A percentile compares a stretch with the other conserved stretches of the same genome.
Evolutionary conservation across 2,797 vertebrate species (phyloP).

Genomic region (Periophthalmus magnuspinnatus): DNA sequence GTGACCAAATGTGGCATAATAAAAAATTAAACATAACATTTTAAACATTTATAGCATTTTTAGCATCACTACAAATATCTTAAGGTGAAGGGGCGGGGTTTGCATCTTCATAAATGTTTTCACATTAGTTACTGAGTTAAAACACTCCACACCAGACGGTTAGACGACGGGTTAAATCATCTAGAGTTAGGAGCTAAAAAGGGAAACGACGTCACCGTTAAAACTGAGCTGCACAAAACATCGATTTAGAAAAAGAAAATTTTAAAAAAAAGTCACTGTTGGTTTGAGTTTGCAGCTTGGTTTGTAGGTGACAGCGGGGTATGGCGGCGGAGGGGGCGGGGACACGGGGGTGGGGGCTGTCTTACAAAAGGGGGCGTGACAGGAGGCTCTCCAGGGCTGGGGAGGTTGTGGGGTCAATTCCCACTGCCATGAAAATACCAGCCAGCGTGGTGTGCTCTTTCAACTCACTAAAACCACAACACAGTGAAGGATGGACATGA

Average conservation of each 20-base stretch:
- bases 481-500: conserved; percentile 23
- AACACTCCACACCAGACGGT: conserved; percentile 28
- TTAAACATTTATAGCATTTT: too few species aligned
- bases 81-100: too few species aligned
- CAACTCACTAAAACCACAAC: conserved; percentile 76
- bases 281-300: conserved; percentile 3
- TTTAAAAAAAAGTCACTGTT: too few species aligned
- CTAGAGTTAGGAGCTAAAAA: conserved; percentile 35
- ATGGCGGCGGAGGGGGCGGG: not conserved
- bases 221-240: conserved; percentile 43
- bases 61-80: too few species aligned
- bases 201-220: conserved; percentile 37
- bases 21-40: too few species aligned
- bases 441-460: conserved; percentile 77
- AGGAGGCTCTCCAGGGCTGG: conserved; percentile 79
- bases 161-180: conserved; percentile 39
- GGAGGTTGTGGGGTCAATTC: conserved; percentile 75
- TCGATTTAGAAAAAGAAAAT: too few species aligned
- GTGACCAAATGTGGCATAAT: too few species aligned
- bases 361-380: conserved; percentile 79
- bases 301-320: conserved; percentile 41
- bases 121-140: not conserved
- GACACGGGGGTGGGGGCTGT: conserved; percentile 14
- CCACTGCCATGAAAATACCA: conserved; percentile 80
- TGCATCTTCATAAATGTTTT: not conserved